Evolutionary conservation across 1,140 invertebrate species (phyloP), one percentile per base, ranked within the genome.

Genomic region (Phortica variegata): DNA sequence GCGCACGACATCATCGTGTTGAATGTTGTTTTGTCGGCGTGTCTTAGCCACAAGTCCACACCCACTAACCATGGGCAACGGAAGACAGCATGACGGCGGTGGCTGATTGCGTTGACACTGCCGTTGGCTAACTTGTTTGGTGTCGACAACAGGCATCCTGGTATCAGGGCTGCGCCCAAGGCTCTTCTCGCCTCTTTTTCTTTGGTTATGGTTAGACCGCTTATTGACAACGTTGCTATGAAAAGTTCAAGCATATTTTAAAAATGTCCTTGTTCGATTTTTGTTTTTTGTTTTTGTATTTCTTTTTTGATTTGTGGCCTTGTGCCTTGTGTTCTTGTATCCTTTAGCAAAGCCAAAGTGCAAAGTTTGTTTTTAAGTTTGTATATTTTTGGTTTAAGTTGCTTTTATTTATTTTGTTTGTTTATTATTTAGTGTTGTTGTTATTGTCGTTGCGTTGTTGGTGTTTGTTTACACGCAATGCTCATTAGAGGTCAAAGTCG

Each of bases 221-320:
- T n/a, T n/a, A n/a, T n/a, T n/a, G n/a, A n/a, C n/a, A n/a, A n/a
- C n/a, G n/a, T n/a, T n/a, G n/a, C n/a, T n/a, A n/a, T n/a, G n/a
- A n/a, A n/a, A n/a, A n/a, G n/a, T n/a, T n/a, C n/a, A n/a, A n/a
- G 59, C 51, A 52, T 68, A 68, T 68, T 68, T 68, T 69, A 63
- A 63, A 66, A 68, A 58, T 65, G 54, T 63, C 63, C 63, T 68
- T 68, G 12, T 10, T 15, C 26, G 26, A 6, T 29, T 29, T 29
- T 6, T 26, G 23, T 10, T 26, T 5, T 26, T 26, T 6, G 23
- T 10, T 26, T 26, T 10, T 26, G 23, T 26, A 26, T n/a, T n/a
- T n/a, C n/a, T n/a, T n/a, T n/a, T n/a, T 26, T 26, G 23, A 10
- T 26, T 26, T 26, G 10, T 26, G 23, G 23, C 23, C 10, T 26